These are phyloP conservation scores for Drosophila pullipes DNA, from an alignment of 2,888 invertebrate species.

Conservation along the genomic window DNA sequence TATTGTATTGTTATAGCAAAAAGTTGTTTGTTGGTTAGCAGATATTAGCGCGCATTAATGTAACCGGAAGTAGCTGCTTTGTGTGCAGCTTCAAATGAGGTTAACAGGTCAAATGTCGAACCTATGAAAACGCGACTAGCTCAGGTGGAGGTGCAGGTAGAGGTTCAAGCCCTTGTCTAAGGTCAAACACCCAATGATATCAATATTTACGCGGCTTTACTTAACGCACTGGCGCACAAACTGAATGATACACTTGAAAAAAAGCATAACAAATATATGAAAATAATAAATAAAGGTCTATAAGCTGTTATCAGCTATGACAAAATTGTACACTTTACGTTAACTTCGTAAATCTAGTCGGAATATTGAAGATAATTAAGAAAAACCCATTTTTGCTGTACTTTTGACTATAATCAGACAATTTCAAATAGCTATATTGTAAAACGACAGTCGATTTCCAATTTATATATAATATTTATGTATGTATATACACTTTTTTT, in stretches of 20 bases:
- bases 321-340: not conserved
- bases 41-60: constrained; percentile 59
- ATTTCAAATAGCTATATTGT: not conserved
- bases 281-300: not conserved
- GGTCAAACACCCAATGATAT: constrained; percentile 46
- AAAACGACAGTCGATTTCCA: not conserved
- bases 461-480: not conserved
- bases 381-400: not conserved
- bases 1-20: constrained; percentile 16
- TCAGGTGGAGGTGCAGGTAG: constrained; percentile 33
- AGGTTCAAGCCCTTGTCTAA: constrained; percentile 29
- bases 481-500: not conserved
- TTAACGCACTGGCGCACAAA: constrained; percentile 28
- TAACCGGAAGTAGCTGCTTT: constrained; percentile 52
- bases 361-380: not conserved
- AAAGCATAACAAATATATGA: not conserved
- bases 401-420: not conserved
- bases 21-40: constrained; percentile 50
- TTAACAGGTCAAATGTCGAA: constrained; percentile 57
- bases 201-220: constrained; percentile 39
- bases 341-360: not conserved
- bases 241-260: constrained; percentile 19
- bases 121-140: constrained; percentile 19
- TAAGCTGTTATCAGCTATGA: not conserved
- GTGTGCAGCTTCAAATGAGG: constrained; percentile 43